phyloP scores from a whole-genome alignment of 2,888 invertebrate species.

The Cephus spinipes region DNA sequence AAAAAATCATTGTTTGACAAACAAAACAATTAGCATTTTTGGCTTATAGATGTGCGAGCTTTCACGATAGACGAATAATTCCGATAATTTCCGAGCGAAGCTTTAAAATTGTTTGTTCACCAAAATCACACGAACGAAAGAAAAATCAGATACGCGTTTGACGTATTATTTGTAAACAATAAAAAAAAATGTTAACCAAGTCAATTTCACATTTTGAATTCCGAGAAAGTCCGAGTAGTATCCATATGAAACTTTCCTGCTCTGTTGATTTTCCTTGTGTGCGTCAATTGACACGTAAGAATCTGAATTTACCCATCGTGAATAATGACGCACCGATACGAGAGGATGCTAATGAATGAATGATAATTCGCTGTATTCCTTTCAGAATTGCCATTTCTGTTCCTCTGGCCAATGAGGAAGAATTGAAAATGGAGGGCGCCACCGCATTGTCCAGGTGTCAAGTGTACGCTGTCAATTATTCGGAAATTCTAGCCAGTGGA shows the following conservation, averaged over 20 bases:
- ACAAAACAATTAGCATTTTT: neutral
- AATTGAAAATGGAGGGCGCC: slow-evolving; percentile 55
- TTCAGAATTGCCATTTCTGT: slow-evolving; percentile 79
- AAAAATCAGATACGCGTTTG: too few relatives aligned
- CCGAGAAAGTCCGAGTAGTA: neutral
- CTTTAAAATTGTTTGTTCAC: too few relatives aligned
- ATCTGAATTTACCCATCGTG: too few relatives aligned
- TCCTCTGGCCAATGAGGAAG: slow-evolving; percentile 68
- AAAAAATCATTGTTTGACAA: neutral
- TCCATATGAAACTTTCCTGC: neutral
- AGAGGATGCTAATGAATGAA: too few relatives aligned
- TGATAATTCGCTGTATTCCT: neutral
- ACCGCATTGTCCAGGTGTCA: slow-evolving; percentile 75
- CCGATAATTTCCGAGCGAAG: too few relatives aligned
- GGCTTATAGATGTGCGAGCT: too few relatives aligned
- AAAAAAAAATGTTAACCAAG: too few relatives aligned
- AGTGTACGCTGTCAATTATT: slow-evolving; percentile 84
- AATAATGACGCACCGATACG: neutral
- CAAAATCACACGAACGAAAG: too few relatives aligned
- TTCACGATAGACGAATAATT: too few relatives aligned
- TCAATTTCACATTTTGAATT: too few relatives aligned
- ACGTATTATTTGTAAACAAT: too few relatives aligned
- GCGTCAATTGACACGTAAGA: too few relatives aligned
- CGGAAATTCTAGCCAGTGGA: slow-evolving; percentile 71
- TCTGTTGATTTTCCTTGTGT: neutral